Evolutionary conservation across 2,888 invertebrate genomes (phyloP).

Genomic region (Pristionchus entomophagus): DNA sequence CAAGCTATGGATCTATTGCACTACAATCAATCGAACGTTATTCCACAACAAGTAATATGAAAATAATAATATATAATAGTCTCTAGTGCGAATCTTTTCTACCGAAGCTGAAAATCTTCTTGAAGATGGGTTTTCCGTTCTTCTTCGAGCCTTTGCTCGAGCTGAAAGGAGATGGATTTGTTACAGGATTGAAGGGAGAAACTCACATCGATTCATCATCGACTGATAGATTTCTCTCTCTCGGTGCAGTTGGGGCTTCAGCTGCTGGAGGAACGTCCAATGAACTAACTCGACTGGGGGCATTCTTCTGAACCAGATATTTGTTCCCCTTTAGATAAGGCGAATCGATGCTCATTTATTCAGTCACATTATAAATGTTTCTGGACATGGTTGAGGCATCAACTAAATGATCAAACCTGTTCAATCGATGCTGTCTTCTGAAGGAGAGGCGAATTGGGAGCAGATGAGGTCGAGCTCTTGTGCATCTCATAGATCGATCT

Average conservation of each 20-base stretch:
- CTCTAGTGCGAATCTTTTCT: conserved; percentile 33
- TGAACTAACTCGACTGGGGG: conserved; percentile 2
- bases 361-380: not conserved
- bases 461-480: not conserved
- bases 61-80: not conserved
- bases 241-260: conserved; percentile 18
- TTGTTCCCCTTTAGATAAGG: not conserved
- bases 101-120: conserved; percentile 48
- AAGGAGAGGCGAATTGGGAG: not conserved
- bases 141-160: conserved; percentile 19
- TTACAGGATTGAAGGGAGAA: not conserved
- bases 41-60: not conserved
- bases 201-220: conserved; percentile 41
- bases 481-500: conserved; percentile 46
- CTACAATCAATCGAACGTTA: not conserved
- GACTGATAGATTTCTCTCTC: conserved; percentile 41
- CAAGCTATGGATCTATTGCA: conserved; percentile 28
- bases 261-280: conserved; percentile 33
- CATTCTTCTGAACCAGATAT: not conserved
- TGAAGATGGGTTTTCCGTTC: conserved; percentile 42
- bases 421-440: conserved; percentile 15
- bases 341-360: not conserved
- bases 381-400: not conserved
- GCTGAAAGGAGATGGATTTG: not conserved
- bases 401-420: not conserved